Conservation (phyloP, 2,888 invertebrate species). For the Pasiphila rectangulata region DNA sequence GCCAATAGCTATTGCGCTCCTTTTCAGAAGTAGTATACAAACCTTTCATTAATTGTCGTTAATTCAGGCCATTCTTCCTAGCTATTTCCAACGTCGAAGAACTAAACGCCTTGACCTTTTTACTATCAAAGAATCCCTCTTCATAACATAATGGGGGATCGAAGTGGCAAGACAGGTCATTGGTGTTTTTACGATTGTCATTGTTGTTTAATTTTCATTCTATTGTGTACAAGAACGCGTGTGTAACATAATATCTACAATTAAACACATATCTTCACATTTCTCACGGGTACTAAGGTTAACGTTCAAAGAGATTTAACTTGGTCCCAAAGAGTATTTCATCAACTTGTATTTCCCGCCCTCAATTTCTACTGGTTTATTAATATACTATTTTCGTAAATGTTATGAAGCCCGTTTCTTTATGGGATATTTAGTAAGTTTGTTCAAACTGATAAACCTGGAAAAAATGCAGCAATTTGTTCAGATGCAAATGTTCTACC, state of each 20-base stretch:
- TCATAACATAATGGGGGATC: slow-evolving; percentile 18
- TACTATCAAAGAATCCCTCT: slow-evolving; percentile 10
- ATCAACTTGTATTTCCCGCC: neutral
- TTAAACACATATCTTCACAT: slow-evolving; percentile 21
- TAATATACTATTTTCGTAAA: neutral
- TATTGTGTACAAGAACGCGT: slow-evolving; percentile 25
- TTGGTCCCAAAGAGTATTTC: neutral
- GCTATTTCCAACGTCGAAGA: neutral
- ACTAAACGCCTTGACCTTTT: slow-evolving; percentile 2
- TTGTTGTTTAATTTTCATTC: slow-evolving; percentile 30
- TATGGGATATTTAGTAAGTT: neutral
- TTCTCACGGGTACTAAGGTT: slow-evolving; percentile 27
- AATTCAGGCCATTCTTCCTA: slow-evolving; percentile 6
- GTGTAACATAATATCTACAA: slow-evolving; percentile 27
- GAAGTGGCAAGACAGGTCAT: slow-evolving; percentile 21
- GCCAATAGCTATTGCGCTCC: slow-evolving; percentile 3
- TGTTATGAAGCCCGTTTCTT: neutral
- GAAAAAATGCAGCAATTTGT: neutral
- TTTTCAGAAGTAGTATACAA: neutral
- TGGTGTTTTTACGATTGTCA: slow-evolving; percentile 23
- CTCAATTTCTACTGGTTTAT: neutral
- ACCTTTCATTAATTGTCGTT: neutral
- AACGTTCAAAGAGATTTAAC: slow-evolving; percentile 10
- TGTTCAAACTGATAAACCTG: neutral
- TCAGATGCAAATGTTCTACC: neutral